phyloP scores from a whole-genome alignment of 2,797 vertebrate species.

The Euphonia xanthogaster region DNA sequence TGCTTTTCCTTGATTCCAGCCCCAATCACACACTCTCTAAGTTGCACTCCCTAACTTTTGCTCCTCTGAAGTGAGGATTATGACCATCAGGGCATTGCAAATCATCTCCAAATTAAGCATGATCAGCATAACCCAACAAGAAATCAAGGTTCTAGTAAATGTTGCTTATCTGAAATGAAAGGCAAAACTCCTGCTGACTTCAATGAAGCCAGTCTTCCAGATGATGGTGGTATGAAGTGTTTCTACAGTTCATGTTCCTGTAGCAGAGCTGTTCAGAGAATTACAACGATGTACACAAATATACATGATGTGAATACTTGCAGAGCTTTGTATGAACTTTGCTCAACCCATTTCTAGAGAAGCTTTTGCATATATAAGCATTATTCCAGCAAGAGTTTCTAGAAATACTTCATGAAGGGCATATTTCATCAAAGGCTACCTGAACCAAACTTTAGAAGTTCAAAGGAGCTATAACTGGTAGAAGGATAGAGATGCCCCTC shows the following conservation, averaged over 20 bases:
- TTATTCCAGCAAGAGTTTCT: background rate
- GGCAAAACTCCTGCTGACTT: background rate
- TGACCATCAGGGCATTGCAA: background rate
- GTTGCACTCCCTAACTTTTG: background rate
- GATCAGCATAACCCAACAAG: background rate
- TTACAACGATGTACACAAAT: background rate
- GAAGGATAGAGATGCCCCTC: background rate
- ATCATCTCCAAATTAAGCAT: background rate
- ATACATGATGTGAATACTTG: background rate
- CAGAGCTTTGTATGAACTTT: background rate
- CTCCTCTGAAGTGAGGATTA: background rate
- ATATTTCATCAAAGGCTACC: background rate
- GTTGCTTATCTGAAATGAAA: background rate
- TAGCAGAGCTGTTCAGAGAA: background rate
- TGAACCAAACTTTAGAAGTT: background rate
- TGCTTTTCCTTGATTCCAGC: background rate
- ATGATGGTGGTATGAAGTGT: background rate
- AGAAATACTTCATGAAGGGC: background rate
- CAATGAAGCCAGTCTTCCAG: background rate
- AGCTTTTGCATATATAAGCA: background rate
- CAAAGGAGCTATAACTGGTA: background rate
- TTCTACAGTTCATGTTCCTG: background rate
- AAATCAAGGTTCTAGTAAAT: background rate
- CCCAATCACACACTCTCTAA: accelerated
- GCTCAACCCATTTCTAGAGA: background rate